phyloP scores from a whole-genome alignment of 1,140 invertebrate genomes.

The Hylaeus anthracinus region DNA sequence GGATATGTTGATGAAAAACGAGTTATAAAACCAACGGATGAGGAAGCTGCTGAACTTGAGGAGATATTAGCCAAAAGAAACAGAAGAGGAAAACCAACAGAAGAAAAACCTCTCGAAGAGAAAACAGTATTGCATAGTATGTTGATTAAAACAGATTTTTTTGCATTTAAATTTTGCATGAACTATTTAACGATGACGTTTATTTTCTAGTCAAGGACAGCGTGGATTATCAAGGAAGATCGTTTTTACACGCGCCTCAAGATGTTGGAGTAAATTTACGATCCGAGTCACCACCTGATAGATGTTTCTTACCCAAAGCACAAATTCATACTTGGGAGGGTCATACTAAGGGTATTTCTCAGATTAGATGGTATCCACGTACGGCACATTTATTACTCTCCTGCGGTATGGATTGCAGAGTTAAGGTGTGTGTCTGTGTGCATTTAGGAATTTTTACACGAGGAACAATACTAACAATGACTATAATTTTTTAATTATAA shows the following conservation, averaged over 20 bases:
- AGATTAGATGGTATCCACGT: conserved; percentile 96
- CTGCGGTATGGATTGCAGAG: conserved; percentile 97
- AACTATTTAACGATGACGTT: conserved; percentile 12
- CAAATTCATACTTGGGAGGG: conserved; percentile 98
- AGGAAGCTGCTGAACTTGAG: conserved; percentile 95
- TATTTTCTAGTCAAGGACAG: conserved; percentile 91
- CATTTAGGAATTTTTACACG: neutral
- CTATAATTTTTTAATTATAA: conserved; percentile 61
- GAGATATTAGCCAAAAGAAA: conserved; percentile 96
- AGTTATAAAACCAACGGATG: conserved; percentile 93
- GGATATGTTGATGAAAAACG: conserved; percentile 95
- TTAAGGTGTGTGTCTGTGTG: conserved; percentile 86
- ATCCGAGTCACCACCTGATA: conserved; percentile 94
- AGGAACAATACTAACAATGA: conserved; percentile 7
- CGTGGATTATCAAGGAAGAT: conserved; percentile 97
- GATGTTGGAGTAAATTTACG: conserved; percentile 97
- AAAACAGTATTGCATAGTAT: conserved; percentile 96
- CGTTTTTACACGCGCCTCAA: conserved; percentile 96
- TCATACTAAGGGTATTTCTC: conserved; percentile 98
- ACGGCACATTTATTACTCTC: conserved; percentile 97
- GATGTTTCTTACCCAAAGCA: conserved; percentile 98
- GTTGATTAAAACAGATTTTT: conserved; percentile 35
- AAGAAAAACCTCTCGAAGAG: conserved; percentile 97
- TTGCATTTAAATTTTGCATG: neutral
- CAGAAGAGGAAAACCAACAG: conserved; percentile 90